Evolutionary conservation across 2,888 invertebrate genomes (phyloP).

Genomic region (Dyspetes luteomarginatus): DNA sequence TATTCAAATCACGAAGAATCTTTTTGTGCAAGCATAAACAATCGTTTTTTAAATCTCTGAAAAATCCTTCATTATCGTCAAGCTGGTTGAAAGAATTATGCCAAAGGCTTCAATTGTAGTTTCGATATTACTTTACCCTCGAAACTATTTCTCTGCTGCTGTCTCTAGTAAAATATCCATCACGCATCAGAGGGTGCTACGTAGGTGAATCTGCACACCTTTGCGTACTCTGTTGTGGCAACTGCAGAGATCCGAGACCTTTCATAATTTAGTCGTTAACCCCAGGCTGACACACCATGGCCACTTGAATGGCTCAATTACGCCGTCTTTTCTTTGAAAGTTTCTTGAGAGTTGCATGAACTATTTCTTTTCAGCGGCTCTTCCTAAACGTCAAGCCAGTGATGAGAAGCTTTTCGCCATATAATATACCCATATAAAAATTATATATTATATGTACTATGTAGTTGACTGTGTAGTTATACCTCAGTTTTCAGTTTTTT

Average conservation of each 20-base stretch:
- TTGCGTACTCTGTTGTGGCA: neutral
- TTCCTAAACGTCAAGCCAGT: conserved; percentile 21
- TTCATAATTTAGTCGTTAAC: conserved; percentile 19
- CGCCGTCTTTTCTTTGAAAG: conserved; percentile 64
- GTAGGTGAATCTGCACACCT: conserved; percentile 13
- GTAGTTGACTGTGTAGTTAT: neutral
- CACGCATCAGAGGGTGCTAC: neutral
- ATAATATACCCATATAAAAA: too few relatives aligned
- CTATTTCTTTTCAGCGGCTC: conserved; percentile 13
- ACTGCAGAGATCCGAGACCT: conserved; percentile 18
- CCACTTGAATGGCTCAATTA: conserved; percentile 67
- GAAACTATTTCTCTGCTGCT: neutral
- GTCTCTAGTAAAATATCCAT: neutral
- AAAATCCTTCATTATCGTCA: neutral
- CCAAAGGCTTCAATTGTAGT: neutral
- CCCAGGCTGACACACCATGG: conserved; percentile 19
- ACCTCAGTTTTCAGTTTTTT: neutral
- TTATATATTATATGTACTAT: too few relatives aligned
- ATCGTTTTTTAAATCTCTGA: neutral
- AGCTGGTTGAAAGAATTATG: too few relatives aligned
- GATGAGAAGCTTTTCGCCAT: too few relatives aligned
- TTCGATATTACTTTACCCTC: neutral
- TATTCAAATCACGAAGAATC: too few relatives aligned
- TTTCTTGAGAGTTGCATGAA: conserved; percentile 61
- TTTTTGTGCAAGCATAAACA: too few relatives aligned